Evolutionary conservation across 1,140 invertebrate species (phyloP).

Genomic region (Polypedilum vanderplanki): DNA sequence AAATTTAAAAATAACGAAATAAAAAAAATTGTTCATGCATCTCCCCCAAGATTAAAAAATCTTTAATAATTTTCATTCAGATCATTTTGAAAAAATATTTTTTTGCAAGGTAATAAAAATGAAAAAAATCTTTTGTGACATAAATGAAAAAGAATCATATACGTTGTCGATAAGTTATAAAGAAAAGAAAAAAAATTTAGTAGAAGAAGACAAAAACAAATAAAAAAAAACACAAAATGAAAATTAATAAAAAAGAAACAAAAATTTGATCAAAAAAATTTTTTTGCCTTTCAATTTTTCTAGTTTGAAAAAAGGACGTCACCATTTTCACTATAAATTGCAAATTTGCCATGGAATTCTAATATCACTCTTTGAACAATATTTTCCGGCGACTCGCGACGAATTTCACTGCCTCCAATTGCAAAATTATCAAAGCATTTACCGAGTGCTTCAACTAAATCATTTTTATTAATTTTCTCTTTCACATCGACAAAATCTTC

Average conservation of each 20-base stretch:
- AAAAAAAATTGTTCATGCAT: background rate
- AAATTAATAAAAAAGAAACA: background rate
- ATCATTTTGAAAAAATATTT: background rate
- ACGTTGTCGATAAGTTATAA: slow-evolving; percentile 9
- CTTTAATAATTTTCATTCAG: slow-evolving; percentile 14
- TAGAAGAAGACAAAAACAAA: slow-evolving; percentile 1
- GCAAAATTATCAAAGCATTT: slow-evolving; percentile 19
- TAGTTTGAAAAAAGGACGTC: background rate
- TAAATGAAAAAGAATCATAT: slow-evolving; percentile 14
- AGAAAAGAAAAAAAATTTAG: background rate
- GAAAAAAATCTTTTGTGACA: background rate
- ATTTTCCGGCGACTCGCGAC: background rate
- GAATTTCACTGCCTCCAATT: background rate
- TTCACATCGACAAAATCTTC: background rate
- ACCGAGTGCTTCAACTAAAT: background rate
- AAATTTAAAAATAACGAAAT: background rate
- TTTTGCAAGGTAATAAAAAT: background rate
- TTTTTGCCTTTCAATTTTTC: background rate
- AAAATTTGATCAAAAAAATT: slow-evolving; percentile 25
- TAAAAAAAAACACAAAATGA: background rate
- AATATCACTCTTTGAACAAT: background rate
- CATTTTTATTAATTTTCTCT: background rate
- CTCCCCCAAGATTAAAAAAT: background rate
- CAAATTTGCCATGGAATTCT: background rate
- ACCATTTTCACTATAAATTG: slow-evolving; percentile 22